These are phyloP conservation scores for Tetragonula carbonaria DNA, from an alignment of 2,888 invertebrate genomes.

Conservation along the genomic window DNA sequence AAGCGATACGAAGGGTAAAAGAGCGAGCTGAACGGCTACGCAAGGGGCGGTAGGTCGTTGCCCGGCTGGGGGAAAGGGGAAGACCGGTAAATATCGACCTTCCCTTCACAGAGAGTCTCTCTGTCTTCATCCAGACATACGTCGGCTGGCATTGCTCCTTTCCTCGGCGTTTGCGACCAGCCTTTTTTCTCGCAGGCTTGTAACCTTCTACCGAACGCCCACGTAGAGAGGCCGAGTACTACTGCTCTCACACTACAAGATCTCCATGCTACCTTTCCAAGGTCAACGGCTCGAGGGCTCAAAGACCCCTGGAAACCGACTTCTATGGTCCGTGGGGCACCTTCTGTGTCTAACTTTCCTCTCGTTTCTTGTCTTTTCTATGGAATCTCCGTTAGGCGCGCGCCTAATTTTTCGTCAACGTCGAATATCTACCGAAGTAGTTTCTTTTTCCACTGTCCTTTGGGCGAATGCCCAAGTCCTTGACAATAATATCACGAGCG, in stretches of 20 bases:
- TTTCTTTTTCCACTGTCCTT: not conserved
- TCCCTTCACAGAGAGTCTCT: constrained; percentile 70
- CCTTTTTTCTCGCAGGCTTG: constrained; percentile 53
- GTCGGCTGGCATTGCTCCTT: constrained; percentile 62
- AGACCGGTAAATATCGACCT: constrained; percentile 81
- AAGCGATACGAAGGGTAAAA: constrained; percentile 40
- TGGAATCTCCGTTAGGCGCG: not conserved
- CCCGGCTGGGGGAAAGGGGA: constrained; percentile 71
- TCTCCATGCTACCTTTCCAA: constrained; percentile 73
- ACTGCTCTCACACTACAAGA: constrained; percentile 71
- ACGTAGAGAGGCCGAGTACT: constrained; percentile 64
- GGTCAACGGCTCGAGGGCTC: constrained; percentile 74
- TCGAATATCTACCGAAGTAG: not conserved
- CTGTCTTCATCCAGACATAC: constrained; percentile 72
- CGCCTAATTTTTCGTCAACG: not conserved
- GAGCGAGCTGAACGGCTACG: constrained; percentile 44
- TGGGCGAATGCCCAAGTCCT: not conserved
- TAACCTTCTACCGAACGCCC: constrained; percentile 65
- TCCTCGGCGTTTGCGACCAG: constrained; percentile 32
- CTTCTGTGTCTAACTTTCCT: constrained; percentile 34
- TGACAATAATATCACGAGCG: not conserved
- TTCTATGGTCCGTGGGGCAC: constrained; percentile 45
- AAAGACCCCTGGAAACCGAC: constrained; percentile 69
- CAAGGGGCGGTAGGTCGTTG: constrained; percentile 75
- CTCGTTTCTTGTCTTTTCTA: constrained; percentile 9